Evolutionary conservation across 64 coral and sea anemone genomes (phyloP).

Genomic region (Montipora efflorescens): DNA sequence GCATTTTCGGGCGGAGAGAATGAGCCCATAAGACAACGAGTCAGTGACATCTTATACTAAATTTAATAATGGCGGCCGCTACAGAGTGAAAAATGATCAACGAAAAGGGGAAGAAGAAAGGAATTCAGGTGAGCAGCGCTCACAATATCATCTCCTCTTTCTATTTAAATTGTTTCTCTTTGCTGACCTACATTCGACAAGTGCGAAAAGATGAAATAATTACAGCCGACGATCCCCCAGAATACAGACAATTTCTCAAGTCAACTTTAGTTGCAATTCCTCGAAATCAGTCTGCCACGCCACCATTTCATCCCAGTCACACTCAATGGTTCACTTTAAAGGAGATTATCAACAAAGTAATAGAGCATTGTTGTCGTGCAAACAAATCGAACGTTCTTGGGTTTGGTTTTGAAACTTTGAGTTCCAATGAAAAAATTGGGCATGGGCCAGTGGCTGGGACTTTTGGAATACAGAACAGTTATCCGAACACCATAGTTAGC

Average conservation of each 20-base stretch:
- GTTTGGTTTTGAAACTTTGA: conserved; percentile 60
- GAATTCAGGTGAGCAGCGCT: background rate
- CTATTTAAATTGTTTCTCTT: conserved; percentile 36
- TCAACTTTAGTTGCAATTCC: conserved; percentile 50
- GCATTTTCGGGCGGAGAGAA: too few relatives aligned
- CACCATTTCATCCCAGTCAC: conserved; percentile 38
- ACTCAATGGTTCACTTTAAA: conserved; percentile 54
- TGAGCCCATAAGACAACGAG: too few relatives aligned
- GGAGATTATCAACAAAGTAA: conserved; percentile 56
- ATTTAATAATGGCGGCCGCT: too few relatives aligned
- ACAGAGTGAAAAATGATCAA: background rate
- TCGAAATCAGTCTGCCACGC: background rate
- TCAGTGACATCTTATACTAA: too few relatives aligned
- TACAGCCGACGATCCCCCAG: conserved; percentile 27
- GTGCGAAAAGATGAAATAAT: conserved; percentile 10
- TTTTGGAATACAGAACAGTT: conserved; percentile 57
- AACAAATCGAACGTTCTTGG: conserved; percentile 73
- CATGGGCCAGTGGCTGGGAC: conserved; percentile 56
- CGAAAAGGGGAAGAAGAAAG: background rate
- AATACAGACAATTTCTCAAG: conserved; percentile 59
- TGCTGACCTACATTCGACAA: conserved; percentile 64
- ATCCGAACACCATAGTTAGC: conserved; percentile 68
- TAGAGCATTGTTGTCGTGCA: conserved; percentile 57
- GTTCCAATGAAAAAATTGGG: conserved; percentile 49
- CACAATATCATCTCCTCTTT: conserved; percentile 47